phyloP scores from a whole-genome alignment of 2,888 invertebrate species.

The Bellardia bayeri region DNA sequence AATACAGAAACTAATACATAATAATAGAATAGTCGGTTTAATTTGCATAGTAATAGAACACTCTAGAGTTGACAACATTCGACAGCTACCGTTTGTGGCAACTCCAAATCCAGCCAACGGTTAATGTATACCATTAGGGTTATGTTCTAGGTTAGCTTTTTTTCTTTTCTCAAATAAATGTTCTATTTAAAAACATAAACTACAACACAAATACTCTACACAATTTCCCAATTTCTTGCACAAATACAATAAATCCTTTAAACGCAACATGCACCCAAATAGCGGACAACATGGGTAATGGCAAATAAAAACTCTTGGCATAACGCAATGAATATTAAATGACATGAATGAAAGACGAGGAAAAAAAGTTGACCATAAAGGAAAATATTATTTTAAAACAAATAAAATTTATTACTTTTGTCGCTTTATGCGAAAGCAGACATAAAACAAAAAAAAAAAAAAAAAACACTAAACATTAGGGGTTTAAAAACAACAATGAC shows the following conservation, averaged over 20 bases:
- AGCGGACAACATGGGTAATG: neutral
- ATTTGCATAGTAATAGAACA: conserved; percentile 15
- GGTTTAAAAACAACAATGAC: conserved; percentile 14
- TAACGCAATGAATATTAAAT: conserved; percentile 42
- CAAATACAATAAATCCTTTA: conserved; percentile 47
- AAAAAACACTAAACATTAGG: conserved; percentile 42
- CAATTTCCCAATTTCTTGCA: conserved; percentile 19
- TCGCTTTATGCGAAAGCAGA: conserved; percentile 60
- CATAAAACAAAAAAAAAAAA: conserved; percentile 55
- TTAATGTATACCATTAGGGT: neutral
- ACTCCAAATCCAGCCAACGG: neutral
- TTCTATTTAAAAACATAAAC: neutral
- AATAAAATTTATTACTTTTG: conserved; percentile 69
- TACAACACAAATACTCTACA: neutral
- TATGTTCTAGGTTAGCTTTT: conserved; percentile 6
- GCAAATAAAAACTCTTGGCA: neutral
- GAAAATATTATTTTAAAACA: conserved; percentile 52
- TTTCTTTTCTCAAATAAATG: conserved; percentile 1
- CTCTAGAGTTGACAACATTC: neutral
- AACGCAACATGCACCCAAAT: conserved; percentile 28
- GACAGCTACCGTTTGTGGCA: neutral
- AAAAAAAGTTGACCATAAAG: conserved; percentile 34
- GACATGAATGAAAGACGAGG: conserved; percentile 35
- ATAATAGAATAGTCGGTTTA: neutral
- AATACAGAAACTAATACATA: neutral